phyloP scores from a whole-genome alignment of 2,888 invertebrate species.

The Monoplex corrugatus region DNA sequence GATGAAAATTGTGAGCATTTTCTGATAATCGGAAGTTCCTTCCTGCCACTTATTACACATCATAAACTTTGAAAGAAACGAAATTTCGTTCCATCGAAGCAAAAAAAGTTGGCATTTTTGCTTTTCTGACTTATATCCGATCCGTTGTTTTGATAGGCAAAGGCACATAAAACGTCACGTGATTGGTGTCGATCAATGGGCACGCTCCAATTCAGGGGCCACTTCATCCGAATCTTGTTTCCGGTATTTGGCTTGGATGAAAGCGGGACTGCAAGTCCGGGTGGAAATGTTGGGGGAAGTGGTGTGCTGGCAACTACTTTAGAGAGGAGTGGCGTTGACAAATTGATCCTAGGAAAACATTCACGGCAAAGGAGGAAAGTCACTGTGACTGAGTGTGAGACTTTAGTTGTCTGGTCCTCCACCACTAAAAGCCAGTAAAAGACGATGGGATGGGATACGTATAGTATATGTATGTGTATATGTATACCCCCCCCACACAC shows the following conservation, averaged over 20 bases:
- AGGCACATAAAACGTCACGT: constrained; percentile 3
- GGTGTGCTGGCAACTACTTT: not conserved
- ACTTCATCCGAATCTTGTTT: not conserved
- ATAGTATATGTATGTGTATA: too few relatives aligned
- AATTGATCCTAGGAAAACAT: constrained; percentile 35
- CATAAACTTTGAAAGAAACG: not conserved
- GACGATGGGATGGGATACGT: too few relatives aligned
- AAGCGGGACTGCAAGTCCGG: constrained; percentile 2
- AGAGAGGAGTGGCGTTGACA: constrained; percentile 35
- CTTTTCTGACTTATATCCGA: too few relatives aligned
- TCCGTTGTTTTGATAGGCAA: too few relatives aligned
- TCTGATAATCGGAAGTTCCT: not conserved
- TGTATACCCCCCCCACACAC: too few relatives aligned
- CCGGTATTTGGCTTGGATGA: constrained; percentile 4
- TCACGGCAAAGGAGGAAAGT: constrained; percentile 11
- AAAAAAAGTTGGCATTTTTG: too few relatives aligned
- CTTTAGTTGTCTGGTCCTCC: not conserved
- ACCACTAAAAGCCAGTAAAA: too few relatives aligned
- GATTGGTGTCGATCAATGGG: not conserved
- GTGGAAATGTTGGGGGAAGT: constrained; percentile 35
- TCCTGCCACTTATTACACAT: not conserved
- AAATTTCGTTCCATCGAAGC: too few relatives aligned
- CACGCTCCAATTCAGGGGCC: not conserved
- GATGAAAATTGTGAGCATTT: constrained; percentile 6
- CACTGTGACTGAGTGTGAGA: not conserved